These are phyloP conservation scores for Acleris cristana DNA, from an alignment of 2,888 invertebrate species.

Conservation along the genomic window DNA sequence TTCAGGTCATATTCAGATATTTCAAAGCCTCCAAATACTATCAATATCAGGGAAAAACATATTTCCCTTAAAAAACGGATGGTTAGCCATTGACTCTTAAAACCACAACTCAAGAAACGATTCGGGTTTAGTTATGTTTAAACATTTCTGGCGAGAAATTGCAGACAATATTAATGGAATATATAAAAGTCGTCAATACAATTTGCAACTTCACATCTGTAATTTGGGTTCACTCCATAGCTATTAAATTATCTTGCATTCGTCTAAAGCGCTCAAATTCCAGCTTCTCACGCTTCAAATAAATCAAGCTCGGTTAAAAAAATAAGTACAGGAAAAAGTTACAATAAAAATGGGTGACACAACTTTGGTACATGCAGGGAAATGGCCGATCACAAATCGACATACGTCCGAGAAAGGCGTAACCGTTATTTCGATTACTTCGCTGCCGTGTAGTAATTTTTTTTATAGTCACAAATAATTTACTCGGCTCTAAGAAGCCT, in stretches of 20 bases:
- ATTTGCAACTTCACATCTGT: no score
- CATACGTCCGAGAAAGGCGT: not conserved
- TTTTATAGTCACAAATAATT: constrained; percentile 29
- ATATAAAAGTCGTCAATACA: no score
- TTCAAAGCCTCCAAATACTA: no score
- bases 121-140: not conserved
- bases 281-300: constrained; percentile 12
- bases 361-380: constrained; percentile 15
- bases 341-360: constrained; percentile 22
- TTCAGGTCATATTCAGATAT: no score
- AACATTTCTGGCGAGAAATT: not conserved
- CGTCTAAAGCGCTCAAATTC: constrained; percentile 18
- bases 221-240: not conserved
- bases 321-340: not conserved
- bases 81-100: no score
- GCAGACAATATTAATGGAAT: no score
- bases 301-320: constrained; percentile 5
- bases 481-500: constrained; percentile 4
- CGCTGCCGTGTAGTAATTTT: not conserved
- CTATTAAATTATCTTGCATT: not conserved
- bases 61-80: no score
- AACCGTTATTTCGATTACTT: not conserved
- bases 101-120: not conserved
- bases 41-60: no score
- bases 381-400: constrained; percentile 4